Evolutionary conservation across 2,888 invertebrate genomes (phyloP).

Genomic region (Pocota personata): DNA sequence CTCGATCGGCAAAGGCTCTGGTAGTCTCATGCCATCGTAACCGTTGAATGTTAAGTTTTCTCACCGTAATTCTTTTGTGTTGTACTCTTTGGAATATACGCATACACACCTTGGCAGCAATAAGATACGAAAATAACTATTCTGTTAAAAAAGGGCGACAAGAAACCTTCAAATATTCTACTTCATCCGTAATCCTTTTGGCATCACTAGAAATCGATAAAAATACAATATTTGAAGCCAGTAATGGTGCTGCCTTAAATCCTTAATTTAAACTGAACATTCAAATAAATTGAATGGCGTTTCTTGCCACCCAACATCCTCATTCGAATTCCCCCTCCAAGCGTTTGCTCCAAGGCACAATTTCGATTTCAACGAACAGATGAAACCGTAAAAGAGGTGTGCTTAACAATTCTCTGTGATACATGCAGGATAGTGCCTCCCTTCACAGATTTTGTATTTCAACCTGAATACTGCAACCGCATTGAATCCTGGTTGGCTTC

Average conservation of each 20-base stretch:
- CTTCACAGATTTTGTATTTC: conserved; percentile 9
- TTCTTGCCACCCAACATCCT: conserved; percentile 6
- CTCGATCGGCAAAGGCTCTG: too few relatives aligned
- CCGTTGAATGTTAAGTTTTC: too few relatives aligned
- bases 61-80: too few relatives aligned
- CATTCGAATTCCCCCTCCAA: neutral
- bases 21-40: too few relatives aligned
- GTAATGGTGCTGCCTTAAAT: neutral
- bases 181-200: too few relatives aligned
- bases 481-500: conserved; percentile 4
- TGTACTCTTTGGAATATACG: too few relatives aligned
- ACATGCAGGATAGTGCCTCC: neutral
- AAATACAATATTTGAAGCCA: too few relatives aligned
- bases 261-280: neutral
- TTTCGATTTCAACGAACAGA: conserved; percentile 28
- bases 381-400: conserved; percentile 14
- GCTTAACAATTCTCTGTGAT: conserved; percentile 4
- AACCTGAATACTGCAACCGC: conserved; percentile 37
- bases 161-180: too few relatives aligned
- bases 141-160: too few relatives aligned
- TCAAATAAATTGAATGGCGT: conserved; percentile 9
- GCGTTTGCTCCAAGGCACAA: conserved; percentile 11
- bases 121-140: too few relatives aligned
- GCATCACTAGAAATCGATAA: too few relatives aligned
- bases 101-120: too few relatives aligned